phyloP scores from a whole-genome alignment of 2,113 vertebrate genomes.

The Odocoileus hemionus region DNA sequence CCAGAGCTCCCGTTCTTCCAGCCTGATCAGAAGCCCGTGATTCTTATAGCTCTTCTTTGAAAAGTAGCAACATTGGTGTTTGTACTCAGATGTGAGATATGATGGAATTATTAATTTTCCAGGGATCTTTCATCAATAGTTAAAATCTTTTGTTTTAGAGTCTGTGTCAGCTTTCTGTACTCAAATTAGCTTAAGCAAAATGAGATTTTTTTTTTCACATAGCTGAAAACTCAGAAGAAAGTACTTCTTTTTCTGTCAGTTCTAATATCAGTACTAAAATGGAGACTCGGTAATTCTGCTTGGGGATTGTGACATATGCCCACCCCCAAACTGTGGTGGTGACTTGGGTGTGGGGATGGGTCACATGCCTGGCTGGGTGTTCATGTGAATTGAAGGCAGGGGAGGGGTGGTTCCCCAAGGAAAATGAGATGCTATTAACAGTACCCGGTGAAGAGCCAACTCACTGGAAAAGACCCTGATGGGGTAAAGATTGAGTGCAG shows the following conservation, averaged over 20 bases:
- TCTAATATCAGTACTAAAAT: not conserved
- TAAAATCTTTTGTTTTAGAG: not conserved
- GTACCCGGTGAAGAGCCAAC: not conserved
- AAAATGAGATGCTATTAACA: not conserved
- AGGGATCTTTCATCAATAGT: not conserved
- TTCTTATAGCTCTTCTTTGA: not conserved
- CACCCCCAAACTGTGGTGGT: not conserved
- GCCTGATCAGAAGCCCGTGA: not conserved
- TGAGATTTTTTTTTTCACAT: not conserved
- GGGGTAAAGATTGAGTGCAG: not conserved
- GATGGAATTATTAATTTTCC: not conserved
- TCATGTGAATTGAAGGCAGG: not conserved
- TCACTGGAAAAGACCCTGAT: not conserved
- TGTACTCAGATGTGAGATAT: not conserved
- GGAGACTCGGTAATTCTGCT: not conserved
- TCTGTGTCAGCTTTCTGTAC: not conserved
- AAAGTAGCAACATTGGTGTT: not conserved
- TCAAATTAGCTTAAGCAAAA: not conserved
- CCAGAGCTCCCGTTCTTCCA: not conserved
- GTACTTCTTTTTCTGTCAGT: not conserved
- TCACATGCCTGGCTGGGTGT: not conserved
- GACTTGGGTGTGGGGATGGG: not conserved
- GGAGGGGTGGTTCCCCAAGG: not conserved
- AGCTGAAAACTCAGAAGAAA: not conserved
- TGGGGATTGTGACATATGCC: not conserved